Percentiles rank a stretch among this genome's conserved stretches.
These are phyloP conservation scores for Spinus olivaceus DNA, from an alignment of 2,797 vertebrate genomes.

Conservation along the genomic window DNA sequence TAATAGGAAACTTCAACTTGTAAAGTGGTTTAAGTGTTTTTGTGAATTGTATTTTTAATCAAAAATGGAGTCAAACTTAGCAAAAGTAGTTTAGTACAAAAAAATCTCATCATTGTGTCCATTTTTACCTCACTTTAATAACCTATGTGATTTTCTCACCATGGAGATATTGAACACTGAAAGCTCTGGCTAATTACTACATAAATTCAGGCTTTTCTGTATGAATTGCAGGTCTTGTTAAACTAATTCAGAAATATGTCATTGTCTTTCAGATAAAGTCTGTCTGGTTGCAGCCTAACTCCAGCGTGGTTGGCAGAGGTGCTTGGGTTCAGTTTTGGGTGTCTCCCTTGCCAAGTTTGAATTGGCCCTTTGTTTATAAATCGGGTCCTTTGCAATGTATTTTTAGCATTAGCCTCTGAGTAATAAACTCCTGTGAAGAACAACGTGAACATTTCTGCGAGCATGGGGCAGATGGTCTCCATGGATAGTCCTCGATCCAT, in stretches of 20 bases:
- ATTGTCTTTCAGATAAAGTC: not conserved
- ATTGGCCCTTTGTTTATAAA: not conserved
- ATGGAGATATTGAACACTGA: not conserved
- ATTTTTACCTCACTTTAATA: not conserved
- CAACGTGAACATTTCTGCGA: not conserved
- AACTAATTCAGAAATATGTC: conserved; percentile 15
- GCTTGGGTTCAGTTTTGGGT: not conserved
- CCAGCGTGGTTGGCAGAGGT: not conserved
- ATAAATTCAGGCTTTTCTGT: conserved; percentile 13
- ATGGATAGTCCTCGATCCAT: not conserved
- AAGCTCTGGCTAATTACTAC: conserved; percentile 18
- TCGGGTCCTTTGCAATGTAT: not conserved
- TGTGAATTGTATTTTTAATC: not conserved
- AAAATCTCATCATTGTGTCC: not conserved
- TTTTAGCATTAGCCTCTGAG: conserved; percentile 9
- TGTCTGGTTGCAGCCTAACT: not conserved
- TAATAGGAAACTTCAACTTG: not conserved
- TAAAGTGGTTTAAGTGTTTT: not conserved
- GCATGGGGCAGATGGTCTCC: not conserved
- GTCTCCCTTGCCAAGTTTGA: not conserved
- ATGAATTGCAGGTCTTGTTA: not conserved
- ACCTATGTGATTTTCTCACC: not conserved
- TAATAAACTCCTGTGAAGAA: conserved; percentile 12
- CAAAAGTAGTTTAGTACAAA: not conserved
- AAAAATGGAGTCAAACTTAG: not conserved